Evolutionary conservation across 2,888 invertebrate genomes (phyloP), one percentile per base, ranked within the genome.

Genomic region (Philereme transversata): DNA sequence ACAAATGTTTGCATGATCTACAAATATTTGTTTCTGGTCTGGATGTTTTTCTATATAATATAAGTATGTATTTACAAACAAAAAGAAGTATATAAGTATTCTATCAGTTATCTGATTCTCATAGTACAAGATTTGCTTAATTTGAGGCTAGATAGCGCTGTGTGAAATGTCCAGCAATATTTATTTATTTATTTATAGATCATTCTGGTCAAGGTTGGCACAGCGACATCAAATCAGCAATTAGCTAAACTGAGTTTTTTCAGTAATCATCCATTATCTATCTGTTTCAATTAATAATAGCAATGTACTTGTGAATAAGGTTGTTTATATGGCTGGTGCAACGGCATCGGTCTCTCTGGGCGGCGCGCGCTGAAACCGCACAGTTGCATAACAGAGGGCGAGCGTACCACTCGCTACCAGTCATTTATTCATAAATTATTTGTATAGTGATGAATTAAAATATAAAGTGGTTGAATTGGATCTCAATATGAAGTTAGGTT

Each of bases 371-470:
- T 49, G 44, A 59, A 49, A 36, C 33, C 43, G 5, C 71, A 65
- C 82, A 86, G 81, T 87, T 81, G 76, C 81, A 84, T 81, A 81
- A 83, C 76, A 60, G 73, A 74, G 76, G 77, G 76, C 79, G 65
- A 60, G 60, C 70, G 60, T 77, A 59, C 50, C 76, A 71, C 78
- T 69, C 83, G 78, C 54, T 50, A 43, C 60, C 45, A 47, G 10
- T 51, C 46, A 54, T 57, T 57, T 34, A 41, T 52, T 56, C 0
- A 6, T 45, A 7, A 51, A 50, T 33, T 36, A 53, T 48, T 57
- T 41, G n/a, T 8, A 22, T 40, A 44, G 41, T 11, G 48, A 51
- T 55, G 9, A 44, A 53, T 46, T 52, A 44, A 47, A 40, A 8
- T 52, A 55, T 8, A 5, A 51, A 52, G 60, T 57, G 61, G n/a